Conservation (phyloP, 2,797 vertebrate genomes). For the Crypturellus tataupa region DNA sequence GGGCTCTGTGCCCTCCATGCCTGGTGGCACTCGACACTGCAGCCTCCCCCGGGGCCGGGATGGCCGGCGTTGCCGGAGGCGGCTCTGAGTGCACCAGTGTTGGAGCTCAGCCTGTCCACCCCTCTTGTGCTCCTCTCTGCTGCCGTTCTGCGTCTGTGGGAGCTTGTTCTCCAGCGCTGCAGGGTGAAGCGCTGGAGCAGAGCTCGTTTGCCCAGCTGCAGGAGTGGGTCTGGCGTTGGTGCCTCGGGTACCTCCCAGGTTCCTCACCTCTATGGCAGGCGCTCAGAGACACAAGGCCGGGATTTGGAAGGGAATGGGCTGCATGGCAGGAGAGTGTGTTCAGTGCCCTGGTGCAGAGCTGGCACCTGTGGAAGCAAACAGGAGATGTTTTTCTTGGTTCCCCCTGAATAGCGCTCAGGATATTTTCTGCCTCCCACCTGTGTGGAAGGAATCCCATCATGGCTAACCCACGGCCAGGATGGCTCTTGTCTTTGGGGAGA, state of each 20-base stretch:
- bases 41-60: no score
- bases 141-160: no score
- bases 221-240: no score
- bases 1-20: no score
- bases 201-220: no score
- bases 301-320: not conserved
- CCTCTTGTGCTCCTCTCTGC: no score
- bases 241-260: not conserved
- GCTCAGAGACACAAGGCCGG: not conserved
- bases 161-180: no score
- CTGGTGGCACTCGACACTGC: no score
- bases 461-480: accelerated
- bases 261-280: not conserved
- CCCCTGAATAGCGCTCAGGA: not conserved
- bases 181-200: no score
- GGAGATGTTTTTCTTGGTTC: not conserved
- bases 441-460: not conserved
- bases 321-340: not conserved
- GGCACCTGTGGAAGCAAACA: not conserved
- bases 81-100: no score
- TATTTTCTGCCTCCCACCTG: not conserved
- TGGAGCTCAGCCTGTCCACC: no score
- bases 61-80: no score
- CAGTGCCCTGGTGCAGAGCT: not conserved
- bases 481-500: not conserved